Evolutionary conservation across 2,113 vertebrate genomes (phyloP), one percentile per base, ranked within the genome.

Genomic region (Vicugna pacos): DNA sequence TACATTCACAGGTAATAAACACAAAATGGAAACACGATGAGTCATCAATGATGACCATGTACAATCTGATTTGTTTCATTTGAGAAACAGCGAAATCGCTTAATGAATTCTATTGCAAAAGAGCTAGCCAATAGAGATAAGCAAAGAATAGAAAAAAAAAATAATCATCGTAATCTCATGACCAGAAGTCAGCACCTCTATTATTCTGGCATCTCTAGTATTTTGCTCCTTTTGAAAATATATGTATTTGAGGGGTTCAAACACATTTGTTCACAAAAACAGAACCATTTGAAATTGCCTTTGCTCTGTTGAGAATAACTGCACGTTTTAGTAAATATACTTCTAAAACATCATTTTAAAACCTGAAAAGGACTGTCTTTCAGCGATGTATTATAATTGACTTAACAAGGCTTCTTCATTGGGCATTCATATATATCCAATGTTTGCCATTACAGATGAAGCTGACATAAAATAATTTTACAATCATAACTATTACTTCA

Each of bases 261-360:
- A 92, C 28, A 22, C 1, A 72, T 64, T 46, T 26, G 5, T 54
- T 95, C 26, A 89, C 52, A 85, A 89, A 79, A 54, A 17, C 19
- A 73, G 19, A 79, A 42, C 64, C 46, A 80, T n/a, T 76, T 76
- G 19, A 35, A 83, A 77, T 13, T 32, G 9, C 26, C 5, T 94
- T 91, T 89, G 79, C 77, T 70, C 54, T 90, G 14, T 6, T 70
- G 22, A 86, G n/a, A 62, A 80, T 60, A 72, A 82, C 0, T 54
- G 8, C 11, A 56, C 12, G 67, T 64, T 30, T 89, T 62, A 75
- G 42, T 75, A 96, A 87, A 92, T 64, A 88, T 42, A 38, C 15
- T 70, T 82, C 30, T 70, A 77, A 97, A 82, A 84, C 11, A 38
- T 52, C 42, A 56, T 62, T 89, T 85, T 56, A 64, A 94, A 91